phyloP scores from a whole-genome alignment of 2,888 invertebrate genomes.

The Cordylochernes scorpioides region DNA sequence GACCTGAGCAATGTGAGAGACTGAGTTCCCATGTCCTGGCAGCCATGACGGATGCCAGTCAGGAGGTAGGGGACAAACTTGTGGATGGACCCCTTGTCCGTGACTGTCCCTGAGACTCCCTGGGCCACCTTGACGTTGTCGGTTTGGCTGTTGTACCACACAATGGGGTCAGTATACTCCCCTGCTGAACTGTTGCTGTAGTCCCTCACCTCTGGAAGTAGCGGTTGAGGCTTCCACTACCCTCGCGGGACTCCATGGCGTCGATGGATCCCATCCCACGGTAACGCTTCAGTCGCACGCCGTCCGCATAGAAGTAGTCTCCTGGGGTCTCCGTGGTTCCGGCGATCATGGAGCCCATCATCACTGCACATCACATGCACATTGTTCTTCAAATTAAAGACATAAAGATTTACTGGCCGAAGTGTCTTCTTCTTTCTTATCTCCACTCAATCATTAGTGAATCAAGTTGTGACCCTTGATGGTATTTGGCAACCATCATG shows the following conservation, averaged over 20 bases:
- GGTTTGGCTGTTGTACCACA: conserved; percentile 38
- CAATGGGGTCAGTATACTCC: not conserved
- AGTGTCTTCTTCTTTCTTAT: too few species aligned
- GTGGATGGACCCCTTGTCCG: conserved; percentile 86
- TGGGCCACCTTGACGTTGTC: conserved; percentile 92
- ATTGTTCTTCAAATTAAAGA: too few species aligned
- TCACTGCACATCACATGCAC: conserved; percentile 32
- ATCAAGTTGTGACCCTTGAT: too few species aligned
- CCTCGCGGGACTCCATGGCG: conserved; percentile 65
- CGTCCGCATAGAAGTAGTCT: conserved; percentile 94
- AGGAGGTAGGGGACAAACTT: conserved; percentile 83
- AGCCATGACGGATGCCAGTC: conserved; percentile 79
- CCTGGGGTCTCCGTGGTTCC: conserved; percentile 96
- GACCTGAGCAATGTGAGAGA: conserved; percentile 36
- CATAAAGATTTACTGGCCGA: too few species aligned
- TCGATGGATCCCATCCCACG: conserved; percentile 96
- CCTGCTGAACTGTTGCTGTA: not conserved
- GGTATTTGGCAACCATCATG: too few species aligned
- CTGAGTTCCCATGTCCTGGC: conserved; percentile 75
- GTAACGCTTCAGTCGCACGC: conserved; percentile 88
- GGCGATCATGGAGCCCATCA: conserved; percentile 96
- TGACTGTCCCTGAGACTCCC: conserved; percentile 90
- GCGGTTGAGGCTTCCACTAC: conserved; percentile 15
- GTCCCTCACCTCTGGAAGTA: conserved; percentile 17
- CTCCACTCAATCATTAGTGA: too few species aligned